These are phyloP conservation scores for Xenus cinereus DNA, from an alignment of 2,113 vertebrate species.

Conservation along the genomic window DNA sequence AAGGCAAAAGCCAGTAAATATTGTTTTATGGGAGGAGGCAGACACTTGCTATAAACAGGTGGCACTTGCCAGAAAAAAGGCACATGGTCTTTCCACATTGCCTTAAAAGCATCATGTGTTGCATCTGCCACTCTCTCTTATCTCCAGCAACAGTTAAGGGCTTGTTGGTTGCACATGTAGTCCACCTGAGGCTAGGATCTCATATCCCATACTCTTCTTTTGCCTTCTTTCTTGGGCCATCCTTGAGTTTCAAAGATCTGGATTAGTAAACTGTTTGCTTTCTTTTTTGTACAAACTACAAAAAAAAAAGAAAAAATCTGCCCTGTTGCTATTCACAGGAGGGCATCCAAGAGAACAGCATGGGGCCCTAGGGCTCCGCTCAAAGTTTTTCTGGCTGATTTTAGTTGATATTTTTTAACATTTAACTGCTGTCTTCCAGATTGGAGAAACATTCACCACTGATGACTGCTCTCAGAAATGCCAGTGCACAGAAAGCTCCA, in stretches of 20 bases:
- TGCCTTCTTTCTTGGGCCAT: background rate
- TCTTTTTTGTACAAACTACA: background rate
- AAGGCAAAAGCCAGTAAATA: background rate
- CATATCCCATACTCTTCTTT: background rate
- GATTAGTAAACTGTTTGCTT: background rate
- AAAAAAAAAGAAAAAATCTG: background rate
- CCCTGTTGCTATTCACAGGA: background rate
- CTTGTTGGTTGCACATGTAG: background rate
- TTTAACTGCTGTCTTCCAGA: conserved; percentile 18
- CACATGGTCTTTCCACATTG: background rate
- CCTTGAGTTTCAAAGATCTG: background rate
- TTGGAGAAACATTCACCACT: conserved; percentile 53
- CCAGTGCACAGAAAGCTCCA: conserved; percentile 55
- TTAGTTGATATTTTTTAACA: background rate
- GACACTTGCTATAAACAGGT: background rate
- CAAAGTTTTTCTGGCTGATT: background rate
- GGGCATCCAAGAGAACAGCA: background rate
- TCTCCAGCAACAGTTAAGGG: background rate
- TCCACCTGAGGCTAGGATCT: background rate
- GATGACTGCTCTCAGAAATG: conserved; percentile 70
- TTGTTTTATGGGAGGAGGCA: background rate
- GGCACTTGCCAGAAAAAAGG: background rate
- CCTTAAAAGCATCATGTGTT: background rate
- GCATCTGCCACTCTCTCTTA: background rate
- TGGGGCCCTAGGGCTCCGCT: background rate